These are phyloP conservation scores for Zygothrica quintamaculata DNA, from an alignment of 2,888 invertebrate genomes.

Conservation along the genomic window DNA sequence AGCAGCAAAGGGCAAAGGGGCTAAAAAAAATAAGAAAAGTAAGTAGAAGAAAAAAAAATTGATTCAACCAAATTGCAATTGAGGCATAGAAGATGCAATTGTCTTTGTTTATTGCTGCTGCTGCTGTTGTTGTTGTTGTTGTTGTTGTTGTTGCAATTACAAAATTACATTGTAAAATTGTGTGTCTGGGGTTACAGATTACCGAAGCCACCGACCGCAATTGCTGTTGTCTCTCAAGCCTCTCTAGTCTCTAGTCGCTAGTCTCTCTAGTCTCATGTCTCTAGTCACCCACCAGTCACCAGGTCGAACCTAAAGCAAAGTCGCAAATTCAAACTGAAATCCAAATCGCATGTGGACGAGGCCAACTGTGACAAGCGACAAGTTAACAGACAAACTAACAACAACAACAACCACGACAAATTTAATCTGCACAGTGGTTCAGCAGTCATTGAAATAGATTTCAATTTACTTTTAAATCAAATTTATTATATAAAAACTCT, in stretches of 20 bases:
- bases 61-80: conserved; percentile 45
- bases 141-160: conserved; percentile 61
- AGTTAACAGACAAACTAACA: conserved; percentile 49
- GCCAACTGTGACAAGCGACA: conserved; percentile 35
- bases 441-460: conserved; percentile 4
- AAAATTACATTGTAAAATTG: conserved; percentile 71
- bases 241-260: conserved; percentile 42
- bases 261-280: conserved; percentile 39
- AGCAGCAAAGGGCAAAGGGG: background rate
- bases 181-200: conserved; percentile 58
- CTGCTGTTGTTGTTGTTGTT: conserved; percentile 43
- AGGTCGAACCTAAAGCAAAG: conserved; percentile 44
- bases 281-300: conserved; percentile 38
- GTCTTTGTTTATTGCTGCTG: conserved; percentile 35
- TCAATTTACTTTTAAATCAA: too few relatives aligned
- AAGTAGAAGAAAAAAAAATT: conserved; percentile 41
- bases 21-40: background rate
- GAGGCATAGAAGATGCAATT: conserved; percentile 55
- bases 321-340: conserved; percentile 52
- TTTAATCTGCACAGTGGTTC: conserved; percentile 35
- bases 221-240: conserved; percentile 34
- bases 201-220: conserved; percentile 52
- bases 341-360: conserved; percentile 40
- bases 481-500: too few relatives aligned
- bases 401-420: conserved; percentile 30